These are phyloP conservation scores for Athrips mouffetella DNA, from an alignment of 2,888 invertebrate species.

Conservation along the genomic window DNA sequence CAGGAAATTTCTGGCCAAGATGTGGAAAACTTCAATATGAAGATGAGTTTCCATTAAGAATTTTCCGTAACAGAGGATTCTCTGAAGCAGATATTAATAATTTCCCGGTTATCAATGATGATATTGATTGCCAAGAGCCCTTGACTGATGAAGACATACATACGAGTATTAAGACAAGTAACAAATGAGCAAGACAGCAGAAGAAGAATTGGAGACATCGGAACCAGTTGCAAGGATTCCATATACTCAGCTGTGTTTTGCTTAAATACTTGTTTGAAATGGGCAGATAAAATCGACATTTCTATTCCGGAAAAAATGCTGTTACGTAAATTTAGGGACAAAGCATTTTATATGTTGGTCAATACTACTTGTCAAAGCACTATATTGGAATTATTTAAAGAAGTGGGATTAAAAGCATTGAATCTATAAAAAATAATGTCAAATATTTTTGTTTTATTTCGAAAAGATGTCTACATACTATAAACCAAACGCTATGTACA, in stretches of 20 bases:
- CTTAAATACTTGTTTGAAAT: conserved; percentile 19
- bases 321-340: too few species aligned
- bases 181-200: conserved; percentile 12
- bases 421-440: too few species aligned
- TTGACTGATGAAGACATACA: conserved; percentile 20
- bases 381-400: conserved; percentile 1
- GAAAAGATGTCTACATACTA: too few species aligned
- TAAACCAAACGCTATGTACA: too few species aligned
- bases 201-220: conserved; percentile 16
- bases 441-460: too few species aligned
- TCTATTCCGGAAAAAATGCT: conserved; percentile 1
- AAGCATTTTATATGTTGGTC: background rate
- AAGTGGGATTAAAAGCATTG: too few species aligned
- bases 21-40: conserved; percentile 7
- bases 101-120: conserved; percentile 18
- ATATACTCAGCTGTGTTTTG: conserved; percentile 8
- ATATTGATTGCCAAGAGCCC: conserved; percentile 14
- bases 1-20: conserved; percentile 1
- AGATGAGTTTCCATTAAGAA: conserved; percentile 13
- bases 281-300: conserved; percentile 14
- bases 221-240: conserved; percentile 17
- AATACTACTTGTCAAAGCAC: conserved; percentile 9
- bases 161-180: conserved; percentile 18
- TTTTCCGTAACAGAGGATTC: conserved; percentile 12
- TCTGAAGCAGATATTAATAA: conserved; percentile 17